phyloP scores from a whole-genome alignment of 2,888 invertebrate species.

The Ellobium chinense region DNA sequence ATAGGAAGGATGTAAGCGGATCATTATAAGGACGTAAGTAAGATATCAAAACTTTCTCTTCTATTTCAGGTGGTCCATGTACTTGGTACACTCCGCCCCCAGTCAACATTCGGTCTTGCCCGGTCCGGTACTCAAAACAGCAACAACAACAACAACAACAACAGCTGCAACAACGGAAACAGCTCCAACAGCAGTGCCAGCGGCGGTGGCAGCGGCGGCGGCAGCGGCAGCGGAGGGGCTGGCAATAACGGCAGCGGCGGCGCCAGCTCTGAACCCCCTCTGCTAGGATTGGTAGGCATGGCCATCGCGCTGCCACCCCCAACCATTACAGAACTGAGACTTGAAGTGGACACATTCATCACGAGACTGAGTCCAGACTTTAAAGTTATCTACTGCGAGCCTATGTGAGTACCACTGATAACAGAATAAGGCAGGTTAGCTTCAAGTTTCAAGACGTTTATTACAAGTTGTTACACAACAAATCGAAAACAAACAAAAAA shows the following conservation, averaged over 20 bases:
- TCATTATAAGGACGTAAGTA: no score
- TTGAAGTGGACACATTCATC: constrained; percentile 93
- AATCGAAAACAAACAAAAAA: no score
- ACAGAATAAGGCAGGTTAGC: no score
- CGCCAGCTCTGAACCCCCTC: constrained; percentile 53
- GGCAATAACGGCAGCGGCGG: neutral
- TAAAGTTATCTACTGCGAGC: constrained; percentile 97
- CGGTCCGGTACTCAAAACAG: constrained; percentile 78
- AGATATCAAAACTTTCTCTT: no score
- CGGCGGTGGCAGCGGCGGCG: neutral
- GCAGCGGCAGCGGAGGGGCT: neutral
- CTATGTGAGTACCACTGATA: constrained; percentile 85
- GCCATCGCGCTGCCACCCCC: constrained; percentile 98
- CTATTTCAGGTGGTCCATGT: constrained; percentile 90
- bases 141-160: neutral
- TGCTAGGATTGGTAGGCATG: constrained; percentile 94
- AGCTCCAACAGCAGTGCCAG: neutral
- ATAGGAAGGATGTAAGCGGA: no score
- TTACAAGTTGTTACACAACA: no score
- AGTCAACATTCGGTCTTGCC: constrained; percentile 94
- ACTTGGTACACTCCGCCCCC: constrained; percentile 93
- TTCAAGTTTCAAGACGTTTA: no score
- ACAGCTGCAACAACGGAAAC: neutral
- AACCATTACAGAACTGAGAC: constrained; percentile 96
- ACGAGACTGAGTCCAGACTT: constrained; percentile 97